Conservation (phyloP, 2,888 invertebrate genomes). For the Temnothorax ravouxi region DNA sequence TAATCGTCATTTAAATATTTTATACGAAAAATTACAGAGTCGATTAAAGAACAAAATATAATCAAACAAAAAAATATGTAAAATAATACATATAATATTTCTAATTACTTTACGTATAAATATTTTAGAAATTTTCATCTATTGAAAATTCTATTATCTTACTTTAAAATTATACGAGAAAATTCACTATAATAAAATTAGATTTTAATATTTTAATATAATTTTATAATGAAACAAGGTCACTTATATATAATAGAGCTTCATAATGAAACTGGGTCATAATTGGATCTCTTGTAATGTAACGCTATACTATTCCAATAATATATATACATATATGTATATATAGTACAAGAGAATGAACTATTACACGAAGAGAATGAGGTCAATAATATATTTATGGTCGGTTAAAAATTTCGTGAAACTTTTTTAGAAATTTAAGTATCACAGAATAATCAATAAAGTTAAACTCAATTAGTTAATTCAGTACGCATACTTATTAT, state of each 20-base stretch:
- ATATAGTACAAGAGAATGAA: background rate
- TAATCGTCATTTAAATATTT: conserved; percentile 56
- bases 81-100: background rate
- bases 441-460: background rate
- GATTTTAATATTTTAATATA: background rate
- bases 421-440: background rate
- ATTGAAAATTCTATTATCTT: background rate
- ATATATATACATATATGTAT: background rate
- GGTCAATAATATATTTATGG: background rate
- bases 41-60: background rate
- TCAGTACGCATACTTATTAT: background rate
- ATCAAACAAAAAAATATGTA: background rate
- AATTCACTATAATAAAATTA: background rate
- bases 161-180: background rate
- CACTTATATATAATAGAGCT: background rate
- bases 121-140: background rate
- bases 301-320: background rate
- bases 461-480: background rate
- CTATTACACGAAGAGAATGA: background rate
- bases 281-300: conserved; percentile 8
- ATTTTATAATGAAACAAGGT: background rate
- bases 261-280: background rate
- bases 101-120: background rate
- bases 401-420: background rate
- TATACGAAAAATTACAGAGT: background rate